These are phyloP conservation scores for Bombus impatiens DNA, from an alignment of 1,140 invertebrate genomes.

Conservation along the genomic window DNA sequence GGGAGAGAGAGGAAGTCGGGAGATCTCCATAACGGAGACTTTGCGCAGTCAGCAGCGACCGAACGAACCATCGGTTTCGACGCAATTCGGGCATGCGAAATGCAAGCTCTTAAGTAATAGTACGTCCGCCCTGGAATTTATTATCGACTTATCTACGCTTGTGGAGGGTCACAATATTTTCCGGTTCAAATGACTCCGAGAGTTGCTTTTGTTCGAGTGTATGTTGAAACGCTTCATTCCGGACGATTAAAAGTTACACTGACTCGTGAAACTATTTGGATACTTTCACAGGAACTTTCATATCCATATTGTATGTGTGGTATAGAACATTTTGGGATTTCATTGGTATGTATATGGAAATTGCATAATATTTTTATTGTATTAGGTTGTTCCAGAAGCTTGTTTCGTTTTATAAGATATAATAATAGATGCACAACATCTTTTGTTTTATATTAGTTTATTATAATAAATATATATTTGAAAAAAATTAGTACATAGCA, in stretches of 20 bases:
- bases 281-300: background rate
- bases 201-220: background rate
- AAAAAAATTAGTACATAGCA: too few relatives aligned
- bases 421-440: too few relatives aligned
- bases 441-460: too few relatives aligned
- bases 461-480: too few relatives aligned
- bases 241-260: background rate
- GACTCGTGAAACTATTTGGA: background rate
- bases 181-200: background rate
- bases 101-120: slow-evolving; percentile 43
- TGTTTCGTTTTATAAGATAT: too few relatives aligned
- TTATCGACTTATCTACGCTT: slow-evolving; percentile 40
- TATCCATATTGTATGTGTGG: too few relatives aligned
- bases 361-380: too few relatives aligned
- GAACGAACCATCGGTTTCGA: too few relatives aligned
- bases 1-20: background rate
- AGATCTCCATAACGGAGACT: slow-evolving; percentile 19
- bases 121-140: slow-evolving; percentile 33
- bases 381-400: too few relatives aligned
- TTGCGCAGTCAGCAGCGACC: slow-evolving; percentile 59
- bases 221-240: slow-evolving; percentile 1
- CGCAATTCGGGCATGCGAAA: slow-evolving; percentile 41
- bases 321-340: background rate
- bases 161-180: slow-evolving; percentile 21
- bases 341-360: too few relatives aligned